Conservation (phyloP, 2,888 invertebrate genomes). For the Sipha maydis region DNA sequence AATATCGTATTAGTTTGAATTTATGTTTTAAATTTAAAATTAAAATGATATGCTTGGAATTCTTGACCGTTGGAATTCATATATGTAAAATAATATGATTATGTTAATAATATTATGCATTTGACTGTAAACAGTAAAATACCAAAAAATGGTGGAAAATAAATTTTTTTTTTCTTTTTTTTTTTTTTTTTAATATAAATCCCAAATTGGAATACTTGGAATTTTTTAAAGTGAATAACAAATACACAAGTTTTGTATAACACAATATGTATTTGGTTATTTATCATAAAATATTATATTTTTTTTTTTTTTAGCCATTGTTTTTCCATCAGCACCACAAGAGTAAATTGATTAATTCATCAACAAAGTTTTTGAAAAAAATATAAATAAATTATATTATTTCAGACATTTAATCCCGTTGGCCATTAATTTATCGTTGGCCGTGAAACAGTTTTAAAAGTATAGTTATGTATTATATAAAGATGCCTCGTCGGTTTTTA, state of each 20-base stretch:
- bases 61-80: slow-evolving; percentile 10
- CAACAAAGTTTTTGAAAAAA: slow-evolving; percentile 41
- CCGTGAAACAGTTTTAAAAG: slow-evolving; percentile 43
- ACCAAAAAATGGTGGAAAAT: slow-evolving; percentile 11
- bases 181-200: background rate
- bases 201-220: slow-evolving; percentile 31
- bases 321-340: slow-evolving; percentile 31
- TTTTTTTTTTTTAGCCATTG: background rate
- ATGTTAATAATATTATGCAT: background rate
- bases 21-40: background rate
- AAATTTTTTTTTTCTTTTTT: background rate
- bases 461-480: slow-evolving; percentile 19
- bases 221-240: background rate
- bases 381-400: slow-evolving; percentile 16
- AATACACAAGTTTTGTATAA: background rate
- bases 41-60: background rate
- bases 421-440: slow-evolving; percentile 36
- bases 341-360: slow-evolving; percentile 46
- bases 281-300: slow-evolving; percentile 13
- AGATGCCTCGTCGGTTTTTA: slow-evolving; percentile 23
- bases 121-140: slow-evolving; percentile 5
- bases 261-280: background rate
- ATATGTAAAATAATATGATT: background rate
- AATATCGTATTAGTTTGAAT: background rate
- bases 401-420: slow-evolving; percentile 50